Evolutionary conservation across 1,140 invertebrate genomes (phyloP), one percentile per base, ranked within the genome.

Genomic region (Potamilus streckersoni): DNA sequence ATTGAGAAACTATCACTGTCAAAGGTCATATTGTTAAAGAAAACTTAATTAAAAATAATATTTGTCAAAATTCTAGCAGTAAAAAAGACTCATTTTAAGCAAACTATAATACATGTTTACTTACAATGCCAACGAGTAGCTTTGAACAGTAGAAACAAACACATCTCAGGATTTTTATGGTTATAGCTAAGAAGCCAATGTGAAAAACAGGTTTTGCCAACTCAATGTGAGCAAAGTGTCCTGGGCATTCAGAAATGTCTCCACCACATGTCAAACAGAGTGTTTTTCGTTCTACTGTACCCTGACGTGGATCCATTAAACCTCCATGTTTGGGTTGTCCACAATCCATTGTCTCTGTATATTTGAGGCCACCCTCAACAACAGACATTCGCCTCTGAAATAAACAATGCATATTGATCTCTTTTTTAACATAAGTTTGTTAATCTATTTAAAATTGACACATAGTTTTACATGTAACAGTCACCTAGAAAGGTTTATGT

Each of bases 221-320:
- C 89, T 99, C 97, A 79, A 99, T 95, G 88, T 99, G 98, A 19
- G 98, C 98, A 92, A 99, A 99, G 90, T 99, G 98, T 1, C 98
- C 98, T 20, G 98, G 97, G 90, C 98, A 99, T 89, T 99, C 97
- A 3, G 95, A 95, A 95, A 99, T 97, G 84, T 97, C 98, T 27
- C 94, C 98, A 69, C 97, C 97, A 91, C 98, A 99, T 0, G 98
- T 99, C 89, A 98, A 97, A 89, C 98, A 99, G 65, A 97, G 92
- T 13, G 89, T 85, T 15, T 93, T 94, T 80, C 97, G 92, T 86
- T 99, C 98, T 31, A 99, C 96, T 16, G 98, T 97, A 76, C 98
- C 98, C 91, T 99, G 98, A 56, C 98, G 92, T 0, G 98, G 98
- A 90, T 99, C 98, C 97, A 99, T 99, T 60, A 99, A 93, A 38